Percentiles rank a stretch among this genome's conserved stretches.
These are phyloP conservation scores for Isurus oxyrinchus DNA, from an alignment of 2,113 vertebrate genomes.

Conservation along the genomic window DNA sequence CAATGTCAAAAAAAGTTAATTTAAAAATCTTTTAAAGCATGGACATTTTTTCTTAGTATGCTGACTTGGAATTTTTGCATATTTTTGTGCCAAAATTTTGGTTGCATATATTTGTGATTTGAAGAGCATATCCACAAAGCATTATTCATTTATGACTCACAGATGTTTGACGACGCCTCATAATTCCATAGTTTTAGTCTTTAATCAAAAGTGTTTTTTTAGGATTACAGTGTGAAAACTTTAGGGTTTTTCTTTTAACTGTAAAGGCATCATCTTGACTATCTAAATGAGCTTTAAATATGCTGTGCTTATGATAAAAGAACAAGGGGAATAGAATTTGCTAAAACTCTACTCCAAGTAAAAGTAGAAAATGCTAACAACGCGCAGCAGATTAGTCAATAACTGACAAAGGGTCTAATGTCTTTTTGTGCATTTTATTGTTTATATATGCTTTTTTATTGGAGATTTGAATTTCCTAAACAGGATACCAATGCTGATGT, in stretches of 20 bases:
- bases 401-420: not conserved
- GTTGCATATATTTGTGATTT: not conserved
- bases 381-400: not conserved
- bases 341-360: not conserved
- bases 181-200: not conserved
- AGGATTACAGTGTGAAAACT: not conserved
- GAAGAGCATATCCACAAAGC: not conserved
- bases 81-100: not conserved
- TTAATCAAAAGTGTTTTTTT: not conserved
- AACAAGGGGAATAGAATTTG: not conserved
- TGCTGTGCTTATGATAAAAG: not conserved
- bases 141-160: not conserved
- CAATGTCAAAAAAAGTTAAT: not conserved
- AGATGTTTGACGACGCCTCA: not conserved
- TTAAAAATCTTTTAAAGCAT: not conserved
- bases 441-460: not conserved
- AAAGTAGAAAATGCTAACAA: not conserved
- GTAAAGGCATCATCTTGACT: not conserved
- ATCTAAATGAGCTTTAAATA: not conserved
- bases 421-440: not conserved
- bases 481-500: not conserved
- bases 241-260: not conserved
- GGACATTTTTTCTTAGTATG: not conserved
- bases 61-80: not conserved
- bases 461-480: not conserved